Conservation (phyloP, 2,797 vertebrate genomes). For the Salarias fasciatus region DNA sequence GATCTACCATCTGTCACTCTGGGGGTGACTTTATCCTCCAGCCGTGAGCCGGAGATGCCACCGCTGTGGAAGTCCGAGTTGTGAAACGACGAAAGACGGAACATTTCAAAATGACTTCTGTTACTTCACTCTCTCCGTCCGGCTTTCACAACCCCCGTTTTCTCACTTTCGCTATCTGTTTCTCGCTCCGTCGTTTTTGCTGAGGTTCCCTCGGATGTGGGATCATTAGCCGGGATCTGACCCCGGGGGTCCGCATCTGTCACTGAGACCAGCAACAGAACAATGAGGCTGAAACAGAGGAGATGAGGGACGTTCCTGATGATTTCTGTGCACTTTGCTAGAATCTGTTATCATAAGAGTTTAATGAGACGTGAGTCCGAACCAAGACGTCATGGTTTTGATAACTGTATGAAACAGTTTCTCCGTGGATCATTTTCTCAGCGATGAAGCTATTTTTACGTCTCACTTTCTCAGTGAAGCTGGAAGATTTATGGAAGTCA, state of each 20-base stretch:
- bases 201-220: constrained; percentile 43
- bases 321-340: no score
- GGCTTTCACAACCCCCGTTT: background rate
- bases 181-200: constrained; percentile 36
- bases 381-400: no score
- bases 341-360: no score
- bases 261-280: constrained; percentile 25
- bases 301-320: constrained; percentile 37
- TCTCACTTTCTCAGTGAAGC: constrained; percentile 3
- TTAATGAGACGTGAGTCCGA: no score
- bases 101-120: no score
- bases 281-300: constrained; percentile 22
- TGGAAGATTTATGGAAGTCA: constrained; percentile 37
- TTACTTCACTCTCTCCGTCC: no score
- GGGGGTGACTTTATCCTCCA: constrained; percentile 74
- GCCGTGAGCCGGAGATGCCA: constrained; percentile 70
- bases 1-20: constrained; percentile 90
- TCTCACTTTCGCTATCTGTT: constrained; percentile 30
- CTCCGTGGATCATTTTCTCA: no score
- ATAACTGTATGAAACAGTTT: no score
- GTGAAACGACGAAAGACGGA: no score
- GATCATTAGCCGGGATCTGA: constrained; percentile 63
- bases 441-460: background rate
- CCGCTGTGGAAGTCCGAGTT: constrained; percentile 57
- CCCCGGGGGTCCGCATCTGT: constrained; percentile 63